Conservation (phyloP, 2,113 vertebrate species). For the Ranitomeya imitator region DNA sequence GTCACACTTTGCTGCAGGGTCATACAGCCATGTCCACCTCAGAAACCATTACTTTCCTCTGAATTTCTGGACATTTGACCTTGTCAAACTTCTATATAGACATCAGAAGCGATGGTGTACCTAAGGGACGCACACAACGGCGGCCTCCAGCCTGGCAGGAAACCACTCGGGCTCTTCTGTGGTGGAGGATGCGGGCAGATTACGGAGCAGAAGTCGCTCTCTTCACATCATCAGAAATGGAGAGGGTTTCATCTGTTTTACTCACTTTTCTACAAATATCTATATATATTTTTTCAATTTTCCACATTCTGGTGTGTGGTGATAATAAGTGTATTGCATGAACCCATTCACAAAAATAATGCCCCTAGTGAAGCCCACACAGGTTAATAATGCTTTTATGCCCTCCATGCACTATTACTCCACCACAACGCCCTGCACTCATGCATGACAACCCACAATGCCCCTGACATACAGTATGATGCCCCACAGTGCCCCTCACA, state of each 20-base stretch:
- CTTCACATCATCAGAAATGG: neutral
- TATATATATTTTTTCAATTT: neutral
- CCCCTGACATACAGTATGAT: too few species aligned
- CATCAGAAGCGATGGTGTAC: conserved; percentile 11
- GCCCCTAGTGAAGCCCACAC: too few species aligned
- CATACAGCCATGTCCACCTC: conserved; percentile 59
- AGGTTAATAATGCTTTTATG: too few species aligned
- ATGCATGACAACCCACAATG: too few species aligned
- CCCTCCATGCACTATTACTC: too few species aligned
- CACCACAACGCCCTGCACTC: too few species aligned
- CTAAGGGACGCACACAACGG: neutral
- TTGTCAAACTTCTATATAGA: conserved; percentile 61
- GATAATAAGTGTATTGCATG: neutral
- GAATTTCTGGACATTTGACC: conserved; percentile 60
- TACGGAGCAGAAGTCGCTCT: neutral
- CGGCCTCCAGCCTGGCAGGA: neutral
- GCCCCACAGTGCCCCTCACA: too few species aligned
- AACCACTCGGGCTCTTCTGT: neutral
- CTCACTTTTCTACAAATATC: neutral
- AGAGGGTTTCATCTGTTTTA: neutral
- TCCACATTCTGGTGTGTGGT: neutral
- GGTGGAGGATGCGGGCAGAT: neutral
- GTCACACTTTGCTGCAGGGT: conserved; percentile 57
- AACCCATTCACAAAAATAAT: too few species aligned
- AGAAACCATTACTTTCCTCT: conserved; percentile 35